phyloP scores from a whole-genome alignment of 2,888 invertebrate species.

The Phlogophora meticulosa region DNA sequence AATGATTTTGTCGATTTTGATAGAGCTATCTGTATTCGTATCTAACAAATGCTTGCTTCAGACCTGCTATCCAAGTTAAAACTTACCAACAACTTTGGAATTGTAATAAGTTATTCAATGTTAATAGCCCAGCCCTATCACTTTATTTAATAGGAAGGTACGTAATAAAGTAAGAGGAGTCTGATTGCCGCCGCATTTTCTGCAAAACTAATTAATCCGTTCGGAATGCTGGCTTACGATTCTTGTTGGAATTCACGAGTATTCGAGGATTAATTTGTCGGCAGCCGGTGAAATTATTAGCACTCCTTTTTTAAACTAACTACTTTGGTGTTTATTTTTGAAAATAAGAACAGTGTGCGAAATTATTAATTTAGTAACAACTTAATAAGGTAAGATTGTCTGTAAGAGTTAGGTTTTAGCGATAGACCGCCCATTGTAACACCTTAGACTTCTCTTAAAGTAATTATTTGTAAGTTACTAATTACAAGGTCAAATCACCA shows the following conservation, averaged over 20 bases:
- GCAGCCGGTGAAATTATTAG: slow-evolving; percentile 25
- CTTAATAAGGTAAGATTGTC: no score
- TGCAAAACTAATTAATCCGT: slow-evolving; percentile 55
- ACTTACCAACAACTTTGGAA: slow-evolving; percentile 12
- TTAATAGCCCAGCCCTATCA: slow-evolving; percentile 27
- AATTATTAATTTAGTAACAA: not conserved
- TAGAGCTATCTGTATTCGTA: not conserved
- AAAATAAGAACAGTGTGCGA: not conserved
- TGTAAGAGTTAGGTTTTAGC: no score
- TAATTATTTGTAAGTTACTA: no score
- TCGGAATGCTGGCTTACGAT: slow-evolving; percentile 30
- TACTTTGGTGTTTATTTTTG: not conserved
- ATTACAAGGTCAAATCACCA: not conserved
- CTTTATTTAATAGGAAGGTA: slow-evolving; percentile 40
- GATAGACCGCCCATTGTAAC: no score
- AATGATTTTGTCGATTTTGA: not conserved
- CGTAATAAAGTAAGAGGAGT: slow-evolving; percentile 39
- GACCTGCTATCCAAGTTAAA: slow-evolving; percentile 5
- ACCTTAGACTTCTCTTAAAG: no score
- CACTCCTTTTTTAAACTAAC: slow-evolving; percentile 8
- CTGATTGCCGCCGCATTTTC: slow-evolving; percentile 51
- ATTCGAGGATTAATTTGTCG: slow-evolving; percentile 47
- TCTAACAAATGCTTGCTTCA: not conserved
- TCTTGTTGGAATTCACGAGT: slow-evolving; percentile 39
- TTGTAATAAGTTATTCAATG: slow-evolving; percentile 42